Evolutionary conservation across 92 coral and sea anemone genomes (phyloP).

Genomic region (Bergia puertoricense): DNA sequence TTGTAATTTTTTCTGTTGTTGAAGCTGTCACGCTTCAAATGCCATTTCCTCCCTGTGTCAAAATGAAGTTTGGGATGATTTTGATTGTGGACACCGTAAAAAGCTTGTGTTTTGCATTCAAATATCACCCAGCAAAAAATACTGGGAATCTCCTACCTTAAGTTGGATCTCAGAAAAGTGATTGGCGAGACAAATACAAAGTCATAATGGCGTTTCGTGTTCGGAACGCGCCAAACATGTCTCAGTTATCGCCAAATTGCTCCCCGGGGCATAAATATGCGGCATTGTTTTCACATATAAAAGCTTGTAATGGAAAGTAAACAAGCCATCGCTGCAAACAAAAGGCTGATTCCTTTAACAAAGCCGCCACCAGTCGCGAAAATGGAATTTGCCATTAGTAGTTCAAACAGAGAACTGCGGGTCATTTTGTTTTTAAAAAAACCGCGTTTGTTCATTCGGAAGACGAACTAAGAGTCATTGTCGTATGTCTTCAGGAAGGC

Average conservation of each 20-base stretch:
- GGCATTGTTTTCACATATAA: conserved; percentile 2
- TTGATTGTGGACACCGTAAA: neutral
- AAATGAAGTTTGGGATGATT: neutral
- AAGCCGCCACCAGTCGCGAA: conserved; percentile 16
- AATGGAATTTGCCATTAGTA: neutral
- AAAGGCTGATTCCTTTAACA: conserved; percentile 17
- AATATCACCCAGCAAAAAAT: neutral
- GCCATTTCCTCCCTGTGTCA: conserved; percentile 23
- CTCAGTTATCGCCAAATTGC: conserved; percentile 21
- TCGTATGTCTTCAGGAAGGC: too few species aligned
- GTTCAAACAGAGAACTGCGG: neutral
- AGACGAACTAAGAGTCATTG: too few species aligned
- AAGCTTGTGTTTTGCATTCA: neutral
- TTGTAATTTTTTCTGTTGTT: neutral
- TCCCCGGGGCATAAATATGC: conserved; percentile 13
- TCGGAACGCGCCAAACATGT: neutral
- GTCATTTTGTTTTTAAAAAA: neutral
- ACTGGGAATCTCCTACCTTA: neutral
- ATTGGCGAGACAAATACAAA: neutral
- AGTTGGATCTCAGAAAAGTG: neutral
- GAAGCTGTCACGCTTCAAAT: neutral
- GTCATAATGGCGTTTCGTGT: neutral
- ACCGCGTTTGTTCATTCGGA: too few species aligned
- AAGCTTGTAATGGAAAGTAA: conserved; percentile 34
- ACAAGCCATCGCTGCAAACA: conserved; percentile 15